Evolutionary conservation across 2,113 vertebrate genomes (phyloP).

Genomic region (Crotalus tigris): DNA sequence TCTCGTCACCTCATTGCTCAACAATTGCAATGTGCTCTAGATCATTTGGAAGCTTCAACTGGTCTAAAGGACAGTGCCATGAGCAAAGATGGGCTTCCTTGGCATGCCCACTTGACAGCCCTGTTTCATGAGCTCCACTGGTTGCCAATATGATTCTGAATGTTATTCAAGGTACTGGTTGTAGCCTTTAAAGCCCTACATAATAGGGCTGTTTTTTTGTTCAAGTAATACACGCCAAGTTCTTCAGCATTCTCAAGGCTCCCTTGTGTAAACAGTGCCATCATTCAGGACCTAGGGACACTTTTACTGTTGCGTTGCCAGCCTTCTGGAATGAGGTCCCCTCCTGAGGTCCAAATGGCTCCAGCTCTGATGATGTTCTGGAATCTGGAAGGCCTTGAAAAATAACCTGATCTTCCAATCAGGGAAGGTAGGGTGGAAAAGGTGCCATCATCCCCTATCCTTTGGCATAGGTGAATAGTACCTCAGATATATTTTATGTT

Average conservation of each 20-base stretch:
- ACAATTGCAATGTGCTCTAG: not conserved
- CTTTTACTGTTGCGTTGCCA: not conserved
- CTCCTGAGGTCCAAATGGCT: not conserved
- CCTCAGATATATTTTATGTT: not conserved
- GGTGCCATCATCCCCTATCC: not conserved
- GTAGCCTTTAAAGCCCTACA: too few relatives aligned
- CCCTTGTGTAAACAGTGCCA: too few relatives aligned
- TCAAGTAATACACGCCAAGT: too few relatives aligned
- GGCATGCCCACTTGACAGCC: not conserved
- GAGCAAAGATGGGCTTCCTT: not conserved
- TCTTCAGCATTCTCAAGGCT: too few relatives aligned
- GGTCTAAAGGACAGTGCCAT: not conserved
- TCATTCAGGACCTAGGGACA: not conserved
- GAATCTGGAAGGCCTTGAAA: not conserved
- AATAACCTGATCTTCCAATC: not conserved
- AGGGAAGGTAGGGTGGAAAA: not conserved
- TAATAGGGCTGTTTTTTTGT: too few relatives aligned
- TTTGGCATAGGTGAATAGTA: not conserved
- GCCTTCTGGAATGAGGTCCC: not conserved
- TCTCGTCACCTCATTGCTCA: not conserved
- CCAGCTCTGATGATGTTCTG: not conserved
- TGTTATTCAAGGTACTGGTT: not conserved
- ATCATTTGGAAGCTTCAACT: not conserved
- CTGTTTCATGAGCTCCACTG: not conserved
- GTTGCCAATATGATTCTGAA: not conserved